phyloP scores from a whole-genome alignment of 2,888 invertebrate species.

The Cephus sareptanus region DNA sequence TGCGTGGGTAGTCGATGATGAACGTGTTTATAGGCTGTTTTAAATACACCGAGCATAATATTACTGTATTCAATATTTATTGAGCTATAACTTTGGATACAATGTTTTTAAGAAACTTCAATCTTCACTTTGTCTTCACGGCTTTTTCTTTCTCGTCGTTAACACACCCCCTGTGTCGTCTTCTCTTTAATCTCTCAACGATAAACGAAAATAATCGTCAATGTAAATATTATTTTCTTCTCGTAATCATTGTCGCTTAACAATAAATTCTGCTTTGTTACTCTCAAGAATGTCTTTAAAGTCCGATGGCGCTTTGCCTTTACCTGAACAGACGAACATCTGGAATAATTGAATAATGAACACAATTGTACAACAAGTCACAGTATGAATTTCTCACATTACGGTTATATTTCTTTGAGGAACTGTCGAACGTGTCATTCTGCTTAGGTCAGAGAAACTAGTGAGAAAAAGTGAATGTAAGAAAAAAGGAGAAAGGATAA shows the following conservation, averaged over 20 bases:
- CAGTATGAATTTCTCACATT: conserved; percentile 41
- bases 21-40: background rate
- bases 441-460: conserved; percentile 25
- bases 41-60: background rate
- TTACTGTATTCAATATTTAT: conserved; percentile 44
- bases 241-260: background rate
- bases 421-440: conserved; percentile 37
- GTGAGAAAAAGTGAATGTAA: conserved; percentile 10
- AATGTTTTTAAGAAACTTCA: conserved; percentile 22
- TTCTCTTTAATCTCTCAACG: background rate
- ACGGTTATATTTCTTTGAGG: conserved; percentile 48
- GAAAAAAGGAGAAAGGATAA: background rate
- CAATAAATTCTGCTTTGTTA: background rate
- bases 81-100: conserved; percentile 39
- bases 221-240: background rate
- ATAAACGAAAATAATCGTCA: background rate
- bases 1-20: background rate
- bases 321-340: background rate
- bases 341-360: background rate
- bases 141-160: background rate
- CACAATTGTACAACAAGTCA: conserved; percentile 32
- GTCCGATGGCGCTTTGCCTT: background rate
- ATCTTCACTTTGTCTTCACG: background rate
- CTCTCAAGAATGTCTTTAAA: background rate
- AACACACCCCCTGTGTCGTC: background rate